phyloP scores from a whole-genome alignment of 2,888 invertebrate genomes.

The Parthenolecanium corni region DNA sequence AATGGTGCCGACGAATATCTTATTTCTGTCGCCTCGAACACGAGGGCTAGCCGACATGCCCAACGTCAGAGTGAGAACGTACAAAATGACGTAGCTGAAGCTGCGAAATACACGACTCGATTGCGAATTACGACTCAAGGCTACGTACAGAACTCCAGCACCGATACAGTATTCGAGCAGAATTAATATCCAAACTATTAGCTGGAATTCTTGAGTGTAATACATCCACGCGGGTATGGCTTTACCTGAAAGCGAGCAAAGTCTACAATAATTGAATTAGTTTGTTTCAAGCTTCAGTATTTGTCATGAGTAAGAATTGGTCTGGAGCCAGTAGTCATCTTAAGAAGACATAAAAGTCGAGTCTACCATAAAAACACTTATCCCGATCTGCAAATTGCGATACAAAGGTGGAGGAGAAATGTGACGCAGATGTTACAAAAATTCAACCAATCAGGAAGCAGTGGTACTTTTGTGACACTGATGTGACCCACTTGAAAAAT shows the following conservation, averaged over 20 bases:
- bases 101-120: not conserved
- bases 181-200: constrained; percentile 21
- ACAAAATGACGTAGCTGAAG: not conserved
- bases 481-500: too few species aligned
- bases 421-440: too few species aligned
- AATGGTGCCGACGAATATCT: not conserved
- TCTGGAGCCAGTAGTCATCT: too few species aligned
- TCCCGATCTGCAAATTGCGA: too few species aligned
- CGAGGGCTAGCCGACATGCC: constrained; percentile 6
- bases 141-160: not conserved
- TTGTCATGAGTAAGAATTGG: too few species aligned
- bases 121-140: not conserved
- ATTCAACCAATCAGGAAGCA: too few species aligned
- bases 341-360: too few species aligned
- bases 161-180: not conserved
- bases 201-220: constrained; percentile 21
- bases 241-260: not conserved
- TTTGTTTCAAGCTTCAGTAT: too few species aligned
- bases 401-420: too few species aligned
- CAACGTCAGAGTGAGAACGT: constrained; percentile 1
- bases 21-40: not conserved
- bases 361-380: too few species aligned
- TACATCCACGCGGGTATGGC: constrained; percentile 22
- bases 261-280: too few species aligned
- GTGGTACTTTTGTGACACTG: too few species aligned